Conservation (phyloP, 2,797 vertebrate species). For the Sebastes paucispinis region DNA sequence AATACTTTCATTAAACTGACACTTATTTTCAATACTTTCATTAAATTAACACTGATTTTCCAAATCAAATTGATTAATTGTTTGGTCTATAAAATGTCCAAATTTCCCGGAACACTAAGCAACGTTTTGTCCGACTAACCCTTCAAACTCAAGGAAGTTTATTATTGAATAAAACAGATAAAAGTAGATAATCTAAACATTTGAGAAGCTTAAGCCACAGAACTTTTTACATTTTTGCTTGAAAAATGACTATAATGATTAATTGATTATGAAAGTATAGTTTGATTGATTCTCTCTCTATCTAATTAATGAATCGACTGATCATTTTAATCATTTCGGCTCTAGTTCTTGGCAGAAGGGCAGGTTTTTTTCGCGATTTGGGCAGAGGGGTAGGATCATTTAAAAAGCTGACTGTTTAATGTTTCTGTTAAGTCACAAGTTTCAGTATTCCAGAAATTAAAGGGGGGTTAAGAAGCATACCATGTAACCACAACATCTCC, state of each 20-base stretch:
- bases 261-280: neutral
- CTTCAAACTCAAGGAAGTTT: neutral
- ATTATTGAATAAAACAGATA: neutral
- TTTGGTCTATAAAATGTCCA: neutral
- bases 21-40: neutral
- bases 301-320: neutral
- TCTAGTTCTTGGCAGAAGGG: neutral
- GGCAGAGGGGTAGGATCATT: neutral
- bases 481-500: too few species aligned
- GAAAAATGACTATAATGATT: neutral
- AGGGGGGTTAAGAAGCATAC: neutral
- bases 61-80: neutral
- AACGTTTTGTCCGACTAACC: neutral
- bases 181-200: neutral
- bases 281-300: neutral
- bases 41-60: neutral
- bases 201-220: neutral
- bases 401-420: neutral
- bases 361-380: neutral
- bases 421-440: neutral
- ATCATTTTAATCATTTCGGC: neutral
- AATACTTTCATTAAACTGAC: neutral
- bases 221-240: neutral
- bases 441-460: neutral
- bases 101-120: neutral